phyloP scores from a whole-genome alignment of 1,140 invertebrate species.

The Theocolax elegans region DNA sequence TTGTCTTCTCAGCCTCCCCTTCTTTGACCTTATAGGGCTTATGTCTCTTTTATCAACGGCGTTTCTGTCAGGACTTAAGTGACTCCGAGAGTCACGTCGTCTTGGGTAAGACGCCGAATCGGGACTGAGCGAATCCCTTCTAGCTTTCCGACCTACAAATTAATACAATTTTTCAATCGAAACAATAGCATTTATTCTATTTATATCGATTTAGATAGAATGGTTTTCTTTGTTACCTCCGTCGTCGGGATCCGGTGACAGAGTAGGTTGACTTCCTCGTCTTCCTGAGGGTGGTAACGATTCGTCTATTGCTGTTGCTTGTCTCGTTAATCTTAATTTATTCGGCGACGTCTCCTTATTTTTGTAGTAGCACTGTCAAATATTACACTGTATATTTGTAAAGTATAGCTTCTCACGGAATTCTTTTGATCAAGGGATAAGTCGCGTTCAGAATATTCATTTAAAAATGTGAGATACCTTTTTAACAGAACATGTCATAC shows the following conservation, averaged over 20 bases:
- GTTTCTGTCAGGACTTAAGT: slow-evolving; percentile 82
- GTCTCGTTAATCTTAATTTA: slow-evolving; percentile 80
- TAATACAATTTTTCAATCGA: slow-evolving; percentile 33
- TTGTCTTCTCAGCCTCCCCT: slow-evolving; percentile 78
- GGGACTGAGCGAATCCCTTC: slow-evolving; percentile 86
- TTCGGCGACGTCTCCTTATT: slow-evolving; percentile 72
- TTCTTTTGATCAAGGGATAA: too few species aligned
- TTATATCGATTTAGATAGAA: background rate
- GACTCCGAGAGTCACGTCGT: slow-evolving; percentile 79
- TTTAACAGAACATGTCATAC: too few species aligned
- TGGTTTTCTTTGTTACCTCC: slow-evolving; percentile 50
- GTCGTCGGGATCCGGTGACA: slow-evolving; percentile 79
- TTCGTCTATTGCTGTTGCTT: slow-evolving; percentile 90
- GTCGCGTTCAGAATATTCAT: too few species aligned
- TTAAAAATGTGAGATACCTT: too few species aligned
- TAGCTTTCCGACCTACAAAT: slow-evolving; percentile 74
- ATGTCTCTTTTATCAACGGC: slow-evolving; percentile 74
- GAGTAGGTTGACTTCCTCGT: slow-evolving; percentile 81
- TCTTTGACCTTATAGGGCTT: slow-evolving; percentile 75
- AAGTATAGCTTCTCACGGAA: too few species aligned
- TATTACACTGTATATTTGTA: background rate
- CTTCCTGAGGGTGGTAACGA: slow-evolving; percentile 77
- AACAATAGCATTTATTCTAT: background rate
- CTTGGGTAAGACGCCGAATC: slow-evolving; percentile 80
- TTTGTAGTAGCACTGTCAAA: slow-evolving; percentile 63